Conservation (phyloP, 2,888 invertebrate genomes). For the Cybosia mesomella region DNA sequence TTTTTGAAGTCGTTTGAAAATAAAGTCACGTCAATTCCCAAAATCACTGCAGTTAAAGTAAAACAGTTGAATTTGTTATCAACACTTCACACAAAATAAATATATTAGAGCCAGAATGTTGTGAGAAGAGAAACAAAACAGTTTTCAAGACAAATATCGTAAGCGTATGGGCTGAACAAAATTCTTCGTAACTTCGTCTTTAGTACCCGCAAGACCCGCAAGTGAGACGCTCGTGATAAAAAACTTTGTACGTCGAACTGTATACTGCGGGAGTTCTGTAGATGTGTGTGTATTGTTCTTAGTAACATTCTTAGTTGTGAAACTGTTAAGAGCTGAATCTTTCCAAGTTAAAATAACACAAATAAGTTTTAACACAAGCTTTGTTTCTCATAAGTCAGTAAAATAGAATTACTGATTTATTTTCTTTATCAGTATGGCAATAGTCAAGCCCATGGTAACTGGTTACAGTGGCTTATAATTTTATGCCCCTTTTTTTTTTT, state of each 20-base stretch:
- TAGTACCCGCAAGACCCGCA: conserved; percentile 27
- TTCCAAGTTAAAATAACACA: conserved; percentile 13
- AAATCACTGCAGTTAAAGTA: conserved; percentile 2
- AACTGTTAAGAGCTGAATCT: conserved; percentile 14
- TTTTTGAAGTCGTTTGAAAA: not conserved
- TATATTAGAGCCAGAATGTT: conserved; percentile 23
- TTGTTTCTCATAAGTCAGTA: too few relatives aligned
- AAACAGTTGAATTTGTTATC: conserved; percentile 19
- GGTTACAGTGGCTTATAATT: too few relatives aligned
- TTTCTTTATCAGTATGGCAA: too few relatives aligned
- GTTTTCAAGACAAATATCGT: conserved; percentile 41
- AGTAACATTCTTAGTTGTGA: conserved; percentile 10
- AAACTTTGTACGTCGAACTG: conserved; percentile 35
- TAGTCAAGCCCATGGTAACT: too few relatives aligned
- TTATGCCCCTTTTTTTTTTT: too few relatives aligned
- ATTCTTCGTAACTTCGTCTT: conserved; percentile 36
- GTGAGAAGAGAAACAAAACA: conserved; percentile 37
- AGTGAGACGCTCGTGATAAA: conserved; percentile 40
- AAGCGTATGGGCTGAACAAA: conserved; percentile 37
- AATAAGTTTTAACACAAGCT: not conserved
- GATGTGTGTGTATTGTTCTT: conserved; percentile 19
- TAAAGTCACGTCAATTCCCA: not conserved
- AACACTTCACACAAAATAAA: conserved; percentile 12
- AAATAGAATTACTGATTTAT: too few relatives aligned
- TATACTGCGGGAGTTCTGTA: conserved; percentile 16